Base-by-base conservation (phyloP, 2,113 vertebrate genomes). In the Trematocara macrostoma region DNA sequence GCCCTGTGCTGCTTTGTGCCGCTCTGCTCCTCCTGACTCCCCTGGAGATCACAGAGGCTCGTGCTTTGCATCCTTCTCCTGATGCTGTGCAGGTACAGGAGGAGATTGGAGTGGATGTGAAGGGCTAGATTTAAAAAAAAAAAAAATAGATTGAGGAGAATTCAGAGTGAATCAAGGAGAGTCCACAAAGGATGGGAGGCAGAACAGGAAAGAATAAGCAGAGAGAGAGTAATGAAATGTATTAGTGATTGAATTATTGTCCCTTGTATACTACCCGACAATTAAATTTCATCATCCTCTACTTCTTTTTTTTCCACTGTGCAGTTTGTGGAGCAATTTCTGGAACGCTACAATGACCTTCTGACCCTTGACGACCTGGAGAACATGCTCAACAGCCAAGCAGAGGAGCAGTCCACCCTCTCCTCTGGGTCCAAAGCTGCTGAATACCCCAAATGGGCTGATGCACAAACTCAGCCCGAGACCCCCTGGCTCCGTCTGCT, bases 301-400 rank as follows among this genome's bases (percentile, higher is more conserved):
- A 49, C 55, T 47, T 38, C 52, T 78, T 45, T 35, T 35, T 16
- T 78, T 18, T 51, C 20, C 29, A 9, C 53, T 64, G 40, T 83
- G 26, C 78, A 97, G 96, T 95, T 96, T 40, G 92, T 97, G 83
- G 94, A 96, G 87, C 95, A 96, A 91, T 95, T 97, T 86, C 91
- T 97, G 81, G 96, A 97, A 52, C 95, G 92, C 86, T 96, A 97
- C 87, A 96, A 96, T 88, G 96, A 97, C 89, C 96, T 97, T 84
- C 84, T 97, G 94, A 96, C 95, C 81, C 90, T 96, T 83, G 96
- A 96, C 16, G 96, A 97, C 92, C 90, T 97, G 92, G 96, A 96
- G 85, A 96, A 95, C 91, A 90, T 96, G 84, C 87, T 94, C 71
- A 95, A 92, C 86, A 94, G 92, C 86, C 95, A 88, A 11, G 38